Conservation (phyloP, 2,797 vertebrate genomes). For the Psittacula echo region DNA sequence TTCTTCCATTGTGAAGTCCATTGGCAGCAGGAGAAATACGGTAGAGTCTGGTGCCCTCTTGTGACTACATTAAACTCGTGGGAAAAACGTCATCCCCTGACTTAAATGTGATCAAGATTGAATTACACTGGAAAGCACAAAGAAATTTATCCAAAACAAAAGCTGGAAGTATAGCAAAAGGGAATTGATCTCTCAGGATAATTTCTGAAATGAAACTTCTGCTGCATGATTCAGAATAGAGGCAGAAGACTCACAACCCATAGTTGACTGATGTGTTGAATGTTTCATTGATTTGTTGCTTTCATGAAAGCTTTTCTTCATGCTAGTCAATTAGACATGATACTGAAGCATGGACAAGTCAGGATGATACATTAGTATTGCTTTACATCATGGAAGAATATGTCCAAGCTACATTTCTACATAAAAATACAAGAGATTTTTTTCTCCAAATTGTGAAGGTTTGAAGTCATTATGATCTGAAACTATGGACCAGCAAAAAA, state of each 20-base stretch:
- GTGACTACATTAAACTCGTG: not conserved
- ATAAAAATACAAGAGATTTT: not conserved
- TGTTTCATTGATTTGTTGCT: not conserved
- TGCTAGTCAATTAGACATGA: not conserved
- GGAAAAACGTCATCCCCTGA: not conserved
- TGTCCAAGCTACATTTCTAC: not conserved
- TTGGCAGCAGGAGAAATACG: not conserved
- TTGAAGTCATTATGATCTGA: not conserved
- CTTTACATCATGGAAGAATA: not conserved
- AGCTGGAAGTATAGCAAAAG: not conserved
- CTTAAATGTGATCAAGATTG: not conserved
- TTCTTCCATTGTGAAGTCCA: not conserved
- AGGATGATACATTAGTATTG: not conserved
- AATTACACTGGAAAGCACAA: not conserved
- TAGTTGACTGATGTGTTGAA: not conserved
- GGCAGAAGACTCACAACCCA: not conserved
- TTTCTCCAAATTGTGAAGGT: not conserved
- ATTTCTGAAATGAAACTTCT: not conserved
- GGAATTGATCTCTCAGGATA: not conserved
- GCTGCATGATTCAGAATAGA: not conserved
- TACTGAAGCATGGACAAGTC: not conserved
- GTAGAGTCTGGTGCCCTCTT: constrained; percentile 63
- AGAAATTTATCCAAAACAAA: not conserved
- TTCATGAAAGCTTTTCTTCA: not conserved
- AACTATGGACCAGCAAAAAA: not conserved